phyloP scores from a whole-genome alignment of 2,888 invertebrate species.

The Ichneumoninae sp. region DNA sequence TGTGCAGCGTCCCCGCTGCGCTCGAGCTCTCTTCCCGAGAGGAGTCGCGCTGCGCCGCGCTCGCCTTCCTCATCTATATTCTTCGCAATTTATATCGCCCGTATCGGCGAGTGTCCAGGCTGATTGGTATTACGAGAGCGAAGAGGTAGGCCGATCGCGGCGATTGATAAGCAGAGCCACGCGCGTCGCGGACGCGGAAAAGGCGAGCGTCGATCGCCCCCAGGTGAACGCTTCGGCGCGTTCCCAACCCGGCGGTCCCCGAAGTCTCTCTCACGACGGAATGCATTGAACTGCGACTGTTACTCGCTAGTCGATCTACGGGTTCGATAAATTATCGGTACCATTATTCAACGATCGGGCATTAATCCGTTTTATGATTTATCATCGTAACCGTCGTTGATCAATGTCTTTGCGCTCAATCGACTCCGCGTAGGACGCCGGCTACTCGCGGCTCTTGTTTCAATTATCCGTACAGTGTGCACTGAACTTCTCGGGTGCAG shows the following conservation, averaged over 20 bases:
- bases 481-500: conserved; percentile 22
- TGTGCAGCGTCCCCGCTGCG: conserved; percentile 50
- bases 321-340: conserved; percentile 55
- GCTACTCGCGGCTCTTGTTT: conserved; percentile 43
- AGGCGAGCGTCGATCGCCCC: conserved; percentile 70
- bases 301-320: conserved; percentile 20
- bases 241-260: conserved; percentile 31
- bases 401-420: conserved; percentile 33
- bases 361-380: conserved; percentile 44
- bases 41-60: conserved; percentile 47
- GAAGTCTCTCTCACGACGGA: conserved; percentile 23
- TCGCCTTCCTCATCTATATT: conserved; percentile 55
- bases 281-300: conserved; percentile 7
- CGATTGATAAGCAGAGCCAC: conserved; percentile 82
- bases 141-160: conserved; percentile 72
- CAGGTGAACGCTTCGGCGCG: conserved; percentile 37
- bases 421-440: not conserved
- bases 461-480: conserved; percentile 49
- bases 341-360: conserved; percentile 38
- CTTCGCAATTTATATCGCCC: conserved; percentile 49
- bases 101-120: conserved; percentile 49
- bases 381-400: conserved; percentile 39
- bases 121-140: conserved; percentile 76
- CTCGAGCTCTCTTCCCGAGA: conserved; percentile 30
- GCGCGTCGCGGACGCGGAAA: conserved; percentile 75